Evolutionary conservation across 2,113 vertebrate genomes (phyloP), one percentile per base, ranked within the genome.

Genomic region (Entomyzon cyanotis): DNA sequence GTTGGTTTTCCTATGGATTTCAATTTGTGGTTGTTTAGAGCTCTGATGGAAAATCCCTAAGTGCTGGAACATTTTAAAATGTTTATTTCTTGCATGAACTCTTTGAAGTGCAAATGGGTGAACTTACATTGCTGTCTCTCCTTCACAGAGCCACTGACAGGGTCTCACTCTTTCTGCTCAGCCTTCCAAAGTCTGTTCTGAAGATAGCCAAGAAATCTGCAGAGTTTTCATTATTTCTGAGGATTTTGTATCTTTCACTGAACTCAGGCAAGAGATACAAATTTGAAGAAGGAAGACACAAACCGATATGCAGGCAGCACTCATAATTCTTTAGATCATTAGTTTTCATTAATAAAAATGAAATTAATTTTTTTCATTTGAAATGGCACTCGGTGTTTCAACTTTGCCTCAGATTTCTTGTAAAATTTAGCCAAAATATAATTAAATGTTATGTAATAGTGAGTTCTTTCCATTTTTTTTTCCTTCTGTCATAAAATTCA

Each of bases 241-340:
- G 47, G 52, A 55, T 42, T 70, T 3, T 22, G 4, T 60, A 13
- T 35, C 42, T 67, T 81, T 75, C 62, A 85, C 25, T 78, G 47
- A 91, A 64, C 5, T 73, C 24, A 42, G 14, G 15, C 27, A 87
- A 78, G 47, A 82, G 46, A 35, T 55, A 46, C 4, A 65, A 65
- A 37, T 31, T n/a, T 46, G 44, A 75, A 42, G 30, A 80, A 80
- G n/a, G 13, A 73, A 81, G 31, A 33, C 12, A 46, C 12, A 35
- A 82, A 55, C 9, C 0, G 0, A 24, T 33, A 63, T 30, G 20
- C 33, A 85, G 28, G 6, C 3, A 90, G 8, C 4, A 20, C 7
- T 31, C 21, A 16, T 10, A 23, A 52, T 42, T 47, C 21, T 47
- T 52, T 60, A 79, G 71, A 68, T 55, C 8, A 24, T 27, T 31